These are phyloP conservation scores for Boulengeromyrus knoepffleri DNA, from an alignment of 2,113 vertebrate genomes.

Conservation along the genomic window DNA sequence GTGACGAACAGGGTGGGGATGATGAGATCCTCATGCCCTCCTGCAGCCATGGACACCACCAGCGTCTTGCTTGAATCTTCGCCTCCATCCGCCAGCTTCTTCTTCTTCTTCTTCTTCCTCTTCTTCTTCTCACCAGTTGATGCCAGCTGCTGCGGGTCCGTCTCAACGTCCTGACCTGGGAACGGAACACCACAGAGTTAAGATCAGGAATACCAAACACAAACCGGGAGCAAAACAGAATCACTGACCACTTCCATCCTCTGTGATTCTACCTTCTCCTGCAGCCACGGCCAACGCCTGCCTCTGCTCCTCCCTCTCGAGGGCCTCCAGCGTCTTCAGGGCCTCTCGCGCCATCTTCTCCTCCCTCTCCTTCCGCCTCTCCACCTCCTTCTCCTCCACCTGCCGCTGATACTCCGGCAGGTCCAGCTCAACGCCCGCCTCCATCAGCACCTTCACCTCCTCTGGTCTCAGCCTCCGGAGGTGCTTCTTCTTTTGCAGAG, in stretches of 20 bases:
- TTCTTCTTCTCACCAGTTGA: constrained; percentile 30
- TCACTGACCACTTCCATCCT: too few relatives aligned
- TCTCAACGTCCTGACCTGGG: constrained; percentile 22
- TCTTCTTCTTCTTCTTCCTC: constrained; percentile 44
- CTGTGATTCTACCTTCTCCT: not conserved
- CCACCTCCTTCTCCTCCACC: constrained; percentile 68
- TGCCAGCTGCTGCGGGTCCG: constrained; percentile 26
- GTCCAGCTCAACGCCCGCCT: constrained; percentile 64
- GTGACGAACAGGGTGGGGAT: constrained; percentile 68
- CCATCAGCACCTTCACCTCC: constrained; percentile 75
- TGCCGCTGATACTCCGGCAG: constrained; percentile 64
- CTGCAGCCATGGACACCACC: not conserved
- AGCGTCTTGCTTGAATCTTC: not conserved
- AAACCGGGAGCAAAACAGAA: not conserved
- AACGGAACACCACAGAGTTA: not conserved
- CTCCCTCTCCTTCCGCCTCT: constrained; percentile 50
- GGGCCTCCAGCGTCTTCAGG: constrained; percentile 55
- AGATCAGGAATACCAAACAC: not conserved
- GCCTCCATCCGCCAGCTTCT: constrained; percentile 33
- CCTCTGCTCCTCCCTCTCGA: constrained; percentile 59
- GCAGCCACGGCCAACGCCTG: constrained; percentile 9
- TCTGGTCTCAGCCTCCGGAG: constrained; percentile 80
- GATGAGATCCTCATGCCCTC: constrained; percentile 51
- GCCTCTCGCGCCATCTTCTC: constrained; percentile 63
- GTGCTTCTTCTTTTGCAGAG: constrained; percentile 79